Evolutionary conservation across 2,888 invertebrate species (phyloP).

Genomic region (Andrena marginata): DNA sequence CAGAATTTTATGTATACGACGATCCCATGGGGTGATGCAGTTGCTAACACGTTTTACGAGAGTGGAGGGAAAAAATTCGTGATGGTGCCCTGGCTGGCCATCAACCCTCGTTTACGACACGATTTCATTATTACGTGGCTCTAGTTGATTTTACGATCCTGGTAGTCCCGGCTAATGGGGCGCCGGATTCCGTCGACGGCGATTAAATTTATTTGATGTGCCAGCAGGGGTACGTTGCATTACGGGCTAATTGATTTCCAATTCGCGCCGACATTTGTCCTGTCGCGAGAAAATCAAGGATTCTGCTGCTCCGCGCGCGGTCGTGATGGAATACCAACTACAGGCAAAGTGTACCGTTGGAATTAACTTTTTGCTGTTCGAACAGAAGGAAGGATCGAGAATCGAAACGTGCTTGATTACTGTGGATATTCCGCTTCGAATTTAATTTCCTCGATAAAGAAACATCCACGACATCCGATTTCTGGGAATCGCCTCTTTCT

Average conservation of each 20-base stretch:
- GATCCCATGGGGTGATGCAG: not conserved
- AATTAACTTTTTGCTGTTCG: slow-evolving; percentile 6
- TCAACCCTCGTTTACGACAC: slow-evolving; percentile 30
- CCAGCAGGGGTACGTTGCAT: slow-evolving; percentile 22
- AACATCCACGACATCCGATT: no score
- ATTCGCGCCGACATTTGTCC: slow-evolving; percentile 30
- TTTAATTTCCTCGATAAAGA: no score
- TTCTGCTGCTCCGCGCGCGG: not conserved
- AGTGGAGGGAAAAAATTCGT: not conserved
- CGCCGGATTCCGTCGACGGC: slow-evolving; percentile 26
- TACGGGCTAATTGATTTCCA: slow-evolving; percentile 59
- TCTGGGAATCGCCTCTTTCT: no score
- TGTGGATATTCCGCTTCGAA: no score
- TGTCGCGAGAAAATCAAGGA: slow-evolving; percentile 12
- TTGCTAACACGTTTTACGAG: not conserved
- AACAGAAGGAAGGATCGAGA: not conserved
- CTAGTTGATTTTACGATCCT: slow-evolving; percentile 48
- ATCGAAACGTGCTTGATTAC: not conserved
- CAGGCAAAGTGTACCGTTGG: not conserved
- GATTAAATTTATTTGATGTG: slow-evolving; percentile 59
- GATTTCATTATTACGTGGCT: slow-evolving; percentile 41
- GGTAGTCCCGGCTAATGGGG: slow-evolving; percentile 7
- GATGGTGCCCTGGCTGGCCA: slow-evolving; percentile 1
- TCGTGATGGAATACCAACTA: slow-evolving; percentile 4
- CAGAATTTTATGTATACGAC: not conserved